Conservation (phyloP, 2,888 invertebrate genomes). For the Pyrrhia umbra region DNA sequence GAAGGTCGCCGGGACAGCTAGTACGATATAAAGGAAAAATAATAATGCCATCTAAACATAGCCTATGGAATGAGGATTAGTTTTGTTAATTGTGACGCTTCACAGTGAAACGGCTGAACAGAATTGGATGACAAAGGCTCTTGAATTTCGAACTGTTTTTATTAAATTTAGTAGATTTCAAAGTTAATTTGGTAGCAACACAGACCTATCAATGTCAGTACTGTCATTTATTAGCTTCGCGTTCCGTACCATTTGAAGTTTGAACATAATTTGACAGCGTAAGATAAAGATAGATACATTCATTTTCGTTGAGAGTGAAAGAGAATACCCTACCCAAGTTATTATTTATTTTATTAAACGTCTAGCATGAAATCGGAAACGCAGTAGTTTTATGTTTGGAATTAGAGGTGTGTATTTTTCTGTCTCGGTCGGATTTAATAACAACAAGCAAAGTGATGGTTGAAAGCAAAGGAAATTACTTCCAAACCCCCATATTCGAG, state of each 20-base stretch:
- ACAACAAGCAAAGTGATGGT: conserved; percentile 47
- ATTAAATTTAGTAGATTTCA: not conserved
- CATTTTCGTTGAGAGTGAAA: not conserved
- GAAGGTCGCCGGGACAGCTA: no score
- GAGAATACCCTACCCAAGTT: no score
- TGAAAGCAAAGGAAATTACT: conserved; percentile 50
- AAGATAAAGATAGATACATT: conserved; percentile 9
- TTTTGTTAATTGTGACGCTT: no score
- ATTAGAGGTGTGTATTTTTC: not conserved
- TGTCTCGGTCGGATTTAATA: not conserved
- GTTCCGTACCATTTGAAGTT: not conserved
- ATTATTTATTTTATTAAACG: no score
- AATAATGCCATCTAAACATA: no score
- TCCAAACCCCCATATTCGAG: conserved; percentile 44
- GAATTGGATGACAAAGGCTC: no score
- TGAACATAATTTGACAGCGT: not conserved
- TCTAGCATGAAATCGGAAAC: no score
- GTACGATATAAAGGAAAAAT: no score
- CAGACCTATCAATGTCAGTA: conserved; percentile 45
- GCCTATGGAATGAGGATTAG: no score
- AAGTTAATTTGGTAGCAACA: conserved; percentile 22
- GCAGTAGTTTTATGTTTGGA: not conserved
- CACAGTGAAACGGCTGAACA: no score
- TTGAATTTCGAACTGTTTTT: no score
- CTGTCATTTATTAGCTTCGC: conserved; percentile 40